Conservation (phyloP, 2,888 invertebrate genomes). For the Chrysina gloriosa region DNA sequence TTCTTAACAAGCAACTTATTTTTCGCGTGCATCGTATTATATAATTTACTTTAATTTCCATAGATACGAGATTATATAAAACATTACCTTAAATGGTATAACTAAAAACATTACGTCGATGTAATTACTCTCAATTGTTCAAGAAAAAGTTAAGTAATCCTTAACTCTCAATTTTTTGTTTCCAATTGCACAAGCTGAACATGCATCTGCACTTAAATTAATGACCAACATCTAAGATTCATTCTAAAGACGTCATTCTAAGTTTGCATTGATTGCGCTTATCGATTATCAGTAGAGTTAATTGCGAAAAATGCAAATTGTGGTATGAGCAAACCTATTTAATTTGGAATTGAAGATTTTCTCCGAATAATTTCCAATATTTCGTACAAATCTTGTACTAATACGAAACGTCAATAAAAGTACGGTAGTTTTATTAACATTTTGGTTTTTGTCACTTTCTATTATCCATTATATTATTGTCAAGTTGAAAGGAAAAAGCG, state of each 20-base stretch:
- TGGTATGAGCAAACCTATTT: too few species aligned
- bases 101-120: neutral
- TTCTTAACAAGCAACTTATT: too few species aligned
- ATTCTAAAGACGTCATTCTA: conserved; percentile 1
- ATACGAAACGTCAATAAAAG: too few species aligned
- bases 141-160: conserved; percentile 24
- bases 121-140: neutral
- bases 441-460: too few species aligned
- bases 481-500: too few species aligned
- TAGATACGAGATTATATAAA: neutral
- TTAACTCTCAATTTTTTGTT: conserved; percentile 29
- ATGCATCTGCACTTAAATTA: conserved; percentile 53
- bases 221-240: conserved; percentile 40
- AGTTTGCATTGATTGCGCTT: neutral
- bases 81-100: neutral
- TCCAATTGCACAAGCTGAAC: conserved; percentile 48
- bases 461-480: too few species aligned
- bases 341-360: too few species aligned
- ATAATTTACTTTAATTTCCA: too few species aligned
- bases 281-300: neutral
- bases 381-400: too few species aligned
- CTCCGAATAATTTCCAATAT: too few species aligned
- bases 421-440: too few species aligned
- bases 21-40: too few species aligned
- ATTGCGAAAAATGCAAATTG: neutral